phyloP scores from a whole-genome alignment of 2,888 invertebrate genomes.

The Tetragonula carbonaria region DNA sequence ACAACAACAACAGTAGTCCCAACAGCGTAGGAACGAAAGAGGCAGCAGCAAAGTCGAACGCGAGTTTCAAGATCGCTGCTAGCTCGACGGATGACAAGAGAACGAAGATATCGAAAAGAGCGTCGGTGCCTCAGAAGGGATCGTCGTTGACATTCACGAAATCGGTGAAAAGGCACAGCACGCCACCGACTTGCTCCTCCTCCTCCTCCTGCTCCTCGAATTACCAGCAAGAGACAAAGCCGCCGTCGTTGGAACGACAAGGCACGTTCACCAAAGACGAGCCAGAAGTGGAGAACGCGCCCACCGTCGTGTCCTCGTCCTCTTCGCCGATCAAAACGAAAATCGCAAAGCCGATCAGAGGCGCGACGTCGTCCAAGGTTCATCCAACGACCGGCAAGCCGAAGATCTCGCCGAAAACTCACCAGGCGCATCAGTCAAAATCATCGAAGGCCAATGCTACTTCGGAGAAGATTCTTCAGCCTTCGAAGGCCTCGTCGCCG shows the following conservation, averaged over 20 bases:
- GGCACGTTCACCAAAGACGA: conserved; percentile 97
- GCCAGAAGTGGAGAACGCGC: conserved; percentile 82
- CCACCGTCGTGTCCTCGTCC: conserved; percentile 75
- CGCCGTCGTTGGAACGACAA: conserved; percentile 90
- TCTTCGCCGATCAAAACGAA: conserved; percentile 76
- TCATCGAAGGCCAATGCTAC: conserved; percentile 66
- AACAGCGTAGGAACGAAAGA: conserved; percentile 62
- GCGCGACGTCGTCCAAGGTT: conserved; percentile 73
- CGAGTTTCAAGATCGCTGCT: conserved; percentile 75
- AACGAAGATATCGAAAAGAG: conserved; percentile 71
- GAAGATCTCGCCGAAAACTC: conserved; percentile 70
- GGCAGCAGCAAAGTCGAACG: conserved; percentile 73
- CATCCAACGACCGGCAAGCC: conserved; percentile 68
- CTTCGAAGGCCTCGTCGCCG: conserved; percentile 60
- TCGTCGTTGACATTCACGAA: conserved; percentile 76
- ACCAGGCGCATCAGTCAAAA: conserved; percentile 70
- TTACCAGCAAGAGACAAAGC: conserved; percentile 59
- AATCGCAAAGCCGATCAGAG: conserved; percentile 77
- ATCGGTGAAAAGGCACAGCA: conserved; percentile 76
- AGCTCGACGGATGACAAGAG: conserved; percentile 59
- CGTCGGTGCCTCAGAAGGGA: conserved; percentile 77
- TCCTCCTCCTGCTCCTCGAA: conserved; percentile 30
- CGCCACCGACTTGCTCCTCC: conserved; percentile 49
- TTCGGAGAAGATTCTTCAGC: conserved; percentile 70
- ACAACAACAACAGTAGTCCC: conserved; percentile 34